A percentile compares a stretch with the other conserved stretches of the same genome.
Evolutionary conservation across 2,113 vertebrate genomes (phyloP).

Genomic region (Nasalis larvatus): DNA sequence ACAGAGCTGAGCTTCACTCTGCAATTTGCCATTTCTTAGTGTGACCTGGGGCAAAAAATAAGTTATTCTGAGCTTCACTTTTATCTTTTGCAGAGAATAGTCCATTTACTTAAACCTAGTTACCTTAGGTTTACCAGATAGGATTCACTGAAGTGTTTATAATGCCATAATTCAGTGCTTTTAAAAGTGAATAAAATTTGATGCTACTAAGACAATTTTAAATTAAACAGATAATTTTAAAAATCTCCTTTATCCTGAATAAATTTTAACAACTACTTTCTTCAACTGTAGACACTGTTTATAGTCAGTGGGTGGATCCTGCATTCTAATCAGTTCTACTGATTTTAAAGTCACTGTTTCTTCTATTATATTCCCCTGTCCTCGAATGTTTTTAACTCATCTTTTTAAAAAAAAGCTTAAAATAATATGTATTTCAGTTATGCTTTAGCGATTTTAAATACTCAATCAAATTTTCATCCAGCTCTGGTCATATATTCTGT

Average conservation of each 20-base stretch:
- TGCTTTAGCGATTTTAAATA: neutral
- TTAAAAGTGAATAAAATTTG: neutral
- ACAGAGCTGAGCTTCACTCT: neutral
- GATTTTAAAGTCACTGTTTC: neutral
- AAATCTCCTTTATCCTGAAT: slow-evolving; percentile 10
- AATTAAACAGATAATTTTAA: neutral
- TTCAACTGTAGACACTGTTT: neutral
- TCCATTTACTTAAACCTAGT: neutral
- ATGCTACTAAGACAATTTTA: neutral
- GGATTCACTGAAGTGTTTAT: neutral
- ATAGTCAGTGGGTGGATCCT: neutral
- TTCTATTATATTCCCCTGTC: neutral
- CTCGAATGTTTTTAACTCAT: neutral
- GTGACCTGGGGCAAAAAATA: neutral
- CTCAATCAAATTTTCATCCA: neutral
- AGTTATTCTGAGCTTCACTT: neutral
- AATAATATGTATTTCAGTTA: neutral
- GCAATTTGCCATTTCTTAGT: neutral
- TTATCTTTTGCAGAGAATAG: neutral
- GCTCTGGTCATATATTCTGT: neutral
- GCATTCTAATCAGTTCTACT: neutral
- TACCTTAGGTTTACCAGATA: neutral
- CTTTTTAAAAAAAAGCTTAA: neutral
- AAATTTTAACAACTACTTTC: neutral
- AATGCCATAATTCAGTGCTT: neutral